phyloP scores from a whole-genome alignment of 2,888 invertebrate genomes.

The Latrodectus elegans region DNA sequence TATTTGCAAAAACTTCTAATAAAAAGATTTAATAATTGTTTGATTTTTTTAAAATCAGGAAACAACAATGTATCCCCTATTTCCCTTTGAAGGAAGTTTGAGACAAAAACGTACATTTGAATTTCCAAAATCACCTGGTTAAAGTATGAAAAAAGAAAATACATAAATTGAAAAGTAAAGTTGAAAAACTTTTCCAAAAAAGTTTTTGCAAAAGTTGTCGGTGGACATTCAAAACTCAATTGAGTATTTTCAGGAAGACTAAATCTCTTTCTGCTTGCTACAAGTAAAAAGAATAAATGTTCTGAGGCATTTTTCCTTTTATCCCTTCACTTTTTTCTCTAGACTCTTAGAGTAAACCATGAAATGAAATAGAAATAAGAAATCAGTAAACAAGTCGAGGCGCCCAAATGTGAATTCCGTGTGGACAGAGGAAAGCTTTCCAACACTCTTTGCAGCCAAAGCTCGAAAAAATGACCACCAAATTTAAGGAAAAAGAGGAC shows the following conservation, averaged over 20 bases:
- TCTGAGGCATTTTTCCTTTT: not conserved
- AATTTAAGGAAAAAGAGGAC: conserved; percentile 13
- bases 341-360: conserved; percentile 38
- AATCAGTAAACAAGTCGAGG: conserved; percentile 37
- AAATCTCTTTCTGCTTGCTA: not conserved
- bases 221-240: conserved; percentile 64
- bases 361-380: conserved; percentile 10
- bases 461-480: conserved; percentile 65
- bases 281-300: not conserved
- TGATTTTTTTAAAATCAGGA: too few species aligned
- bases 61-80: too few species aligned
- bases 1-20: too few species aligned
- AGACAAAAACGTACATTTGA: too few species aligned
- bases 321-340: not conserved
- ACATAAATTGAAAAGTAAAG: not conserved
- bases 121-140: not conserved
- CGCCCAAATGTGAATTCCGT: conserved; percentile 47
- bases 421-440: conserved; percentile 64
- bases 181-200: conserved; percentile 7
- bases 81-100: too few species aligned
- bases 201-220: not conserved
- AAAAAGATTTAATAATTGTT: too few species aligned
- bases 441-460: conserved; percentile 24
- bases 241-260: conserved; percentile 20
- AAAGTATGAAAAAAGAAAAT: not conserved